Base-by-base conservation (phyloP, 2,888 invertebrate species). In the Drosophila tripunctata region DNA sequence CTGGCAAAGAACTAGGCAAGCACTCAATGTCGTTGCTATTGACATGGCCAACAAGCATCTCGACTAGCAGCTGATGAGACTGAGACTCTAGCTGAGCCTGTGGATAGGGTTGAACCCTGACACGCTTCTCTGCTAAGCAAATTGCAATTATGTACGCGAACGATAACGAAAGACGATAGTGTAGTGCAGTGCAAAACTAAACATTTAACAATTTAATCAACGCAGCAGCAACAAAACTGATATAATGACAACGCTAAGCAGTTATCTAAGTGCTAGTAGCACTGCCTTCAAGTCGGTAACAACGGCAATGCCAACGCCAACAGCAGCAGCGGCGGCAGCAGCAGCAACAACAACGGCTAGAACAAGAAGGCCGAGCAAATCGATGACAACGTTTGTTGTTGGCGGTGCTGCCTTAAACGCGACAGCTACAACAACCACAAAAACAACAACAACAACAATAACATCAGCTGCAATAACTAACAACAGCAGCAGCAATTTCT, bases 101-200 rank as follows among this genome's bases (percentile, higher is more conserved):
- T 22, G 12, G 36, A 35, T 64, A 38, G 33, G 22, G 15, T 33
- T 67, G 62, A 78, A 63, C 67, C 70, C 57, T 48, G 66, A 65
- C 61, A 43, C 63, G 41, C 44, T 73, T 73, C 71, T 78, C 80
- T 80, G 78, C 81, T 48, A 76, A 68, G 71, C 72, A 80, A 75
- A 79, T 80, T 87, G 82, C 82, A 85, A 82, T 76, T 85, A 80
- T 71, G 71, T 55, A 63, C 55, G 67, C 47, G 48, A 52, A 40
- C 30, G 24, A 35, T 45, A 52, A 40, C 30, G 24, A 35, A 62
- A 58, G 65, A 45, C 66, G 71, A 69, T 74, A 4, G 33, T 36
- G n/a, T 12, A 24, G 15, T 24, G 7, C n/a, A n/a, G n/a, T n/a
- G n/a, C n/a, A n/a, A n/a, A n/a, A n/a, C n/a, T n/a, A n/a, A n/a